Base-by-base conservation (phyloP, 2,888 invertebrate species). In the Schizotus pectinicornis region DNA sequence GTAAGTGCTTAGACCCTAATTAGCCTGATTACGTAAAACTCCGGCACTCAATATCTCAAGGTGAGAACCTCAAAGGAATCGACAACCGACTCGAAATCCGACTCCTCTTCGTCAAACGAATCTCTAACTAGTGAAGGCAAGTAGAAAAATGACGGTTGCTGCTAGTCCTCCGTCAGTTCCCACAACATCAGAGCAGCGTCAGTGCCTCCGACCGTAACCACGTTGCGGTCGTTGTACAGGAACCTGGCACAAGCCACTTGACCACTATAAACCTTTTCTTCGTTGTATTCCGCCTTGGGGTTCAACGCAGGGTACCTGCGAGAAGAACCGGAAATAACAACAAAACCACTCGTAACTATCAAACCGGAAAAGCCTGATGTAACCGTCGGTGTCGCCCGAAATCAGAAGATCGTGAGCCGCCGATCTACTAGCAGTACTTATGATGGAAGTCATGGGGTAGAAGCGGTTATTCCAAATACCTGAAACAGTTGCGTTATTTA, bases 131-230 rank as follows among this genome's bases (percentile, higher is more conserved):
- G 58, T 11, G 66, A 63, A 51, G 70, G 67, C 53, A 71, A 66
- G 62, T 68, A 70, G 45, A 63, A 68, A 31, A 64, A 61, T 48
- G 54, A 56, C 52, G 67, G 69, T 69, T 70, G 70, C 56, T 77
- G 85, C 84, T 88, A 91, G 82, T 91, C 90, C 73, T 90, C 90
- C 71, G 90, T 88, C 62, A 94, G 81, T 79, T 93, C 92, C 94
- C 95, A 95, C 64, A 95, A 86, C 91, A 95, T 92, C 35, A 95
- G 85, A 6, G 92, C 90, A 22, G 94, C 94, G 76, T 95, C 95
- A 63, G 88, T 86, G 32, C 95, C 95, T 2, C 95, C 95, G 7
- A 92, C 89, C 11, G 91, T 91, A 50, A 94, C 88, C 59, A 95
- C 82, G 72, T 90, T 91, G 51, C 91, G 87, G 79, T 95, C 94